These are phyloP conservation scores for Phlogophora meticulosa DNA, from an alignment of 2,888 invertebrate genomes.

Conservation along the genomic window DNA sequence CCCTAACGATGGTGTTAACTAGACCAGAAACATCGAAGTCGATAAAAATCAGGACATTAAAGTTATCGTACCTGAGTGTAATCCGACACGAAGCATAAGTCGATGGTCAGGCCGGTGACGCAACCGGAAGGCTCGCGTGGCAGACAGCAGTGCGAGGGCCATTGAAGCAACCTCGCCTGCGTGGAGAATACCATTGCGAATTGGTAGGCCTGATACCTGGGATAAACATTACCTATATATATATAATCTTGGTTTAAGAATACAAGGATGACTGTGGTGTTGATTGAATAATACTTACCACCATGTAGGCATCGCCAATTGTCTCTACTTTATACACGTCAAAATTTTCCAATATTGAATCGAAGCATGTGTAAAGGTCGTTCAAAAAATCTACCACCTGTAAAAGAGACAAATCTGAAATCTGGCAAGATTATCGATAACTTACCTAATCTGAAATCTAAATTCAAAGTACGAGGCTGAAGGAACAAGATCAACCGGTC, in stretches of 20 bases:
- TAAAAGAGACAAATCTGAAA: constrained; percentile 47
- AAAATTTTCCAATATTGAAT: constrained; percentile 97
- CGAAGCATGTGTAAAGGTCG: constrained; percentile 98
- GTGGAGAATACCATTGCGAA: constrained; percentile 96
- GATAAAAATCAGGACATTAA: too few species aligned
- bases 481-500: too few species aligned
- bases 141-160: constrained; percentile 96
- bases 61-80: constrained; percentile 94
- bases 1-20: neutral
- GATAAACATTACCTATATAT: neutral
- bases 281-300: constrained; percentile 90
- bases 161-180: constrained; percentile 98
- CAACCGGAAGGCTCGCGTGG: constrained; percentile 96
- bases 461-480: too few species aligned
- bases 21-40: neutral
- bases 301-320: constrained; percentile 98
- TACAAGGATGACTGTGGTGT: neutral
- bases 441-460: too few species aligned
- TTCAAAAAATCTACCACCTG: constrained; percentile 98
- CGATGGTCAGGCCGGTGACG: constrained; percentile 96
- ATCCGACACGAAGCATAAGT: constrained; percentile 96
- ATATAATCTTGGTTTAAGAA: neutral
- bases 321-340: constrained; percentile 98
- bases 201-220: constrained; percentile 96
- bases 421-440: too few species aligned